Evolutionary conservation across 2,888 invertebrate species (phyloP), one percentile per base, ranked within the genome.

Genomic region (Eudemis profundana): DNA sequence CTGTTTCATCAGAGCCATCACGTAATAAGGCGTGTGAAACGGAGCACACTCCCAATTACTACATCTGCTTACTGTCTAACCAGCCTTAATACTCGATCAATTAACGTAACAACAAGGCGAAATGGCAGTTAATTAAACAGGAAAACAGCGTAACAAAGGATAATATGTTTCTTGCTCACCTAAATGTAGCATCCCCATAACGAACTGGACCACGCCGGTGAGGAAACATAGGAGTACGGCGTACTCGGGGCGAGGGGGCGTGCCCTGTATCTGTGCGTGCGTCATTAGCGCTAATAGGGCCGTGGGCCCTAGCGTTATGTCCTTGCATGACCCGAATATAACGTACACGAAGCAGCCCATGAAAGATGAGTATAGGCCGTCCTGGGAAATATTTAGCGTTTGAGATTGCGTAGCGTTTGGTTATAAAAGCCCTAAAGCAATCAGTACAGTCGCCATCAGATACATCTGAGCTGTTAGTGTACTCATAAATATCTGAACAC

Each of bases 231-330:
- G 91, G 0, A 98, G 89, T 57, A 97, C 93, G 1, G 97, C 97
- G 83, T 97, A 97, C 76, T 96, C 95, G 1, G 94, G 93, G 69
- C 94, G 95, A 74, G 94, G 93, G 69, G 94, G 95, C 74, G 95
- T 93, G 44, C 95, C 95, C 71, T 93, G 92, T 53, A 95, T 94
- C 85, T 96, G 96, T 79, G 96, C 95, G 76, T 95, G 95, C 0
- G 98, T 98, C 96, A 98, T 97, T 33, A 98, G 93, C 0, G 98
- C 96, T 94, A 98, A 95, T 62, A 98, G 93, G n/a, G 98, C 98
- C 0, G 98, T 98, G 2, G 98, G 98, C 5, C 98, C 97, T 67
- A 97, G 95, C 4, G 97, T 96, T 64, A 97, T 96, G 80, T 97
- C 96, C 72, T 96, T 96, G 80, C 96, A 96, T 53, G 97, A 97